phyloP scores from a whole-genome alignment of 2,113 vertebrate genomes.

The Stegostoma tigrinum region DNA sequence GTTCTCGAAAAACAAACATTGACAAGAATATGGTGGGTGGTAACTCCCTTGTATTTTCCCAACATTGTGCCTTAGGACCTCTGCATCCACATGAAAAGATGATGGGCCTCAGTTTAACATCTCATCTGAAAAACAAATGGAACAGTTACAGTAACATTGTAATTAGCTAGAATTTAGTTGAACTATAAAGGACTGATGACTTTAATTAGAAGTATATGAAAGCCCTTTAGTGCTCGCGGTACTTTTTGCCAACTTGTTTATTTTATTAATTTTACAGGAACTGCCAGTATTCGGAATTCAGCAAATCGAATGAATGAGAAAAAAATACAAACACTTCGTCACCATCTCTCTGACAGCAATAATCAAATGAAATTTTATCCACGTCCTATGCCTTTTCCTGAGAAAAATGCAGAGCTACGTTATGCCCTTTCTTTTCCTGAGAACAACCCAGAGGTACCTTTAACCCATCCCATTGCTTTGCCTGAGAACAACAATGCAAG shows the following conservation, averaged over 20 bases:
- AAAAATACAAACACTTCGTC: neutral
- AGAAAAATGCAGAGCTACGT: neutral
- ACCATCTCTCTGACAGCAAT: neutral
- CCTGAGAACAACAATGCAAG: neutral
- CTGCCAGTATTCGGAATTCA: neutral
- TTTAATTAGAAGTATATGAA: neutral
- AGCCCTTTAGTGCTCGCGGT: neutral
- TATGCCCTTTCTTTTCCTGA: neutral
- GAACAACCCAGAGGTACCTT: neutral
- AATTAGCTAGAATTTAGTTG: neutral
- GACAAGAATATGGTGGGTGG: neutral
- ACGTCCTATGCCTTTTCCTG: neutral
- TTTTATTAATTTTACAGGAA: slow-evolving; percentile 1
- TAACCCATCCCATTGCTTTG: neutral
- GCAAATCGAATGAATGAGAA: neutral
- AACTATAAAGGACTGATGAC: neutral
- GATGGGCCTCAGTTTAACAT: neutral
- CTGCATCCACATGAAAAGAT: neutral
- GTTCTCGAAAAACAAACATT: neutral
- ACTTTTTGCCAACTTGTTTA: neutral
- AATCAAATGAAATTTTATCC: neutral
- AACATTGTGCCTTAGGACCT: too few species aligned
- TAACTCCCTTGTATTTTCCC: neutral
- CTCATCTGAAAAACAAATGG: neutral
- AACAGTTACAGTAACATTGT: neutral